Percentiles rank a stretch among this genome's conserved stretches.
These are phyloP conservation scores for Pipa parva DNA, from an alignment of 2,113 vertebrate genomes.

Conservation along the genomic window DNA sequence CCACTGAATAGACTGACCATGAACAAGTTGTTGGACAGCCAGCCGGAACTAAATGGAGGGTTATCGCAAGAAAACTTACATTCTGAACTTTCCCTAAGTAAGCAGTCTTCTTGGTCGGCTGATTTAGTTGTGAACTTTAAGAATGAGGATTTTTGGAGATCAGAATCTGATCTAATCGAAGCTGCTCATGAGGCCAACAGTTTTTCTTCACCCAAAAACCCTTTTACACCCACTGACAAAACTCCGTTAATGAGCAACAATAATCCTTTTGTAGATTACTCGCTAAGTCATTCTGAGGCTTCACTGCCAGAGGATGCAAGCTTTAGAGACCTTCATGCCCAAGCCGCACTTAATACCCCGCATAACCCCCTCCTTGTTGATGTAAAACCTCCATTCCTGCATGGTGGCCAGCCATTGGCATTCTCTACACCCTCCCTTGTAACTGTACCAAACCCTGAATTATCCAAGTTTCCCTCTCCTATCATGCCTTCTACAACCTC, in stretches of 20 bases:
- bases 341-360: constrained; percentile 45
- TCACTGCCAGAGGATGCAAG: constrained; percentile 41
- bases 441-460: constrained; percentile 54
- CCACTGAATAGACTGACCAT: fast-evolving
- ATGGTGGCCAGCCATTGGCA: constrained; percentile 60
- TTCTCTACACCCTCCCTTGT: constrained; percentile 59
- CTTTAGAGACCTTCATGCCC: constrained; percentile 46
- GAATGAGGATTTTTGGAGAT: constrained; percentile 53
- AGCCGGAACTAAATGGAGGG: too few relatives aligned
- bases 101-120: fast-evolving
- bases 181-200: neutral
- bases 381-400: constrained; percentile 49
- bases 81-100: neutral
- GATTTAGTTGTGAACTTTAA: constrained; percentile 51
- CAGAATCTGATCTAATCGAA: neutral
- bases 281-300: constrained; percentile 36
- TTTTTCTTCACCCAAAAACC: constrained; percentile 37
- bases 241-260: neutral
- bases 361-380: constrained; percentile 49
- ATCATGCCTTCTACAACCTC: constrained; percentile 45
- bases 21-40: neutral
- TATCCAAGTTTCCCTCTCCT: constrained; percentile 55
- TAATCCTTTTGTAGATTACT: constrained; percentile 50
- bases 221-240: constrained; percentile 41
- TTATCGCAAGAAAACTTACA: neutral